These are phyloP conservation scores for Heterotilapia buettikoferi DNA, from an alignment of 2,113 vertebrate species.

Conservation along the genomic window DNA sequence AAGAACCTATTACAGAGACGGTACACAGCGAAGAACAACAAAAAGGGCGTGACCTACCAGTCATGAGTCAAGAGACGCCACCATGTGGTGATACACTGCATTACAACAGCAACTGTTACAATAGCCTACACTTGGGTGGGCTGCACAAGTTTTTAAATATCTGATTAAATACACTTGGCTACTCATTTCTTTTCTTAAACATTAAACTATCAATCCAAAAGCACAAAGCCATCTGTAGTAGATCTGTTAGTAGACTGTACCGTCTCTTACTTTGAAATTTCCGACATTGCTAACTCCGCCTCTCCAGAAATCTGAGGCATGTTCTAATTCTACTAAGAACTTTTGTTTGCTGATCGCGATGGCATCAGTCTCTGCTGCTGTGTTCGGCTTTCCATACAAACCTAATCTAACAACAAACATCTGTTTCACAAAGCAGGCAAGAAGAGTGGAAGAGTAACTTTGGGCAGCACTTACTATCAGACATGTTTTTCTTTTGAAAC, in stretches of 20 bases:
- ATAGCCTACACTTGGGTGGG: background rate
- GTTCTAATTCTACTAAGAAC: background rate
- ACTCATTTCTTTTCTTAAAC: fast-evolving
- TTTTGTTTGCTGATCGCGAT: background rate
- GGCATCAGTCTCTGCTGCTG: background rate
- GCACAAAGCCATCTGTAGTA: background rate
- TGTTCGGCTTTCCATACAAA: background rate
- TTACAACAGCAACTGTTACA: background rate
- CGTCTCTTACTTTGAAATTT: background rate
- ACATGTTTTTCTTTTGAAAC: background rate
- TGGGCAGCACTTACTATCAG: background rate
- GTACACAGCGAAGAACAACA: background rate
- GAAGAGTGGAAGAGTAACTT: background rate
- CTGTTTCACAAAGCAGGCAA: background rate
- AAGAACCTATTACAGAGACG: background rate
- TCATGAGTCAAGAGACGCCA: fast-evolving
- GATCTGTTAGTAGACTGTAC: background rate
- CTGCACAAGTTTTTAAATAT: background rate
- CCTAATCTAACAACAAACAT: background rate
- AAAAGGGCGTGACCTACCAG: background rate
- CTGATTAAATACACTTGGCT: background rate
- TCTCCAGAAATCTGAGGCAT: background rate
- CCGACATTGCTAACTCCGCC: background rate
- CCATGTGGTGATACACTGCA: background rate
- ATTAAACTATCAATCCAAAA: background rate